Conservation (phyloP, 1,140 invertebrate species). For the Drepana arcuata region DNA sequence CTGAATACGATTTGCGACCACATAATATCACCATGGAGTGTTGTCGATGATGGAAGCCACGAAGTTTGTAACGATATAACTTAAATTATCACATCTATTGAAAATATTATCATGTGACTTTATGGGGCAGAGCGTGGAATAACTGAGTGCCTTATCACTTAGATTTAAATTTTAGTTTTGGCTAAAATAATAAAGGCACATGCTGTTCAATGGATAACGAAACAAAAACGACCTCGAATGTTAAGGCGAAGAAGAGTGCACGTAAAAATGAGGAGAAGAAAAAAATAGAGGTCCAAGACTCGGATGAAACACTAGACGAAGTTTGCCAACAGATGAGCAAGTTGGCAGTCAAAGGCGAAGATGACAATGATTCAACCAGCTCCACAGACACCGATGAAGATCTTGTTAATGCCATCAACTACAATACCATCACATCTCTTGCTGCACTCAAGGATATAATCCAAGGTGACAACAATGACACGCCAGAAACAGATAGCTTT, state of each 20-base stretch:
- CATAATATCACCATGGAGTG: conserved; percentile 23
- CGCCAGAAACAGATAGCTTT: conserved; percentile 77
- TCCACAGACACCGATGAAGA: conserved; percentile 78
- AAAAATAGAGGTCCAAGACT: conserved; percentile 32
- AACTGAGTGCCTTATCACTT: conserved; percentile 23
- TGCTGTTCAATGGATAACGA: conserved; percentile 57
- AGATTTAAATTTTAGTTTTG: conserved; percentile 16
- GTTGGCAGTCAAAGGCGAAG: conserved; percentile 22
- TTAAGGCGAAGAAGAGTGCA: conserved; percentile 31
- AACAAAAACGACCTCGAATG: conserved; percentile 28
- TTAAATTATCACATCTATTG: conserved; percentile 24
- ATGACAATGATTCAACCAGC: conserved; percentile 50
- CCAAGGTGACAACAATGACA: conserved; percentile 74
- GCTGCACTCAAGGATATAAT: conserved; percentile 79
- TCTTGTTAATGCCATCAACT: conserved; percentile 77
- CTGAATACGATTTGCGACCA: conserved; percentile 21
- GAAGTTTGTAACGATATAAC: conserved; percentile 42
- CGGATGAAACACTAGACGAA: conserved; percentile 22
- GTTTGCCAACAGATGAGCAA: conserved; percentile 26
- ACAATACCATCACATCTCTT: conserved; percentile 78
- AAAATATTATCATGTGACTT: conserved; percentile 54
- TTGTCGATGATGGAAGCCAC: conserved; percentile 35
- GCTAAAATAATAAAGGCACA: conserved; percentile 17
- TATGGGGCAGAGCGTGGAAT: conserved; percentile 32
- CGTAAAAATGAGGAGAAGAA: conserved; percentile 57